Base-by-base conservation (phyloP, 1,140 invertebrate genomes). In the Drosophila pachea region DNA sequence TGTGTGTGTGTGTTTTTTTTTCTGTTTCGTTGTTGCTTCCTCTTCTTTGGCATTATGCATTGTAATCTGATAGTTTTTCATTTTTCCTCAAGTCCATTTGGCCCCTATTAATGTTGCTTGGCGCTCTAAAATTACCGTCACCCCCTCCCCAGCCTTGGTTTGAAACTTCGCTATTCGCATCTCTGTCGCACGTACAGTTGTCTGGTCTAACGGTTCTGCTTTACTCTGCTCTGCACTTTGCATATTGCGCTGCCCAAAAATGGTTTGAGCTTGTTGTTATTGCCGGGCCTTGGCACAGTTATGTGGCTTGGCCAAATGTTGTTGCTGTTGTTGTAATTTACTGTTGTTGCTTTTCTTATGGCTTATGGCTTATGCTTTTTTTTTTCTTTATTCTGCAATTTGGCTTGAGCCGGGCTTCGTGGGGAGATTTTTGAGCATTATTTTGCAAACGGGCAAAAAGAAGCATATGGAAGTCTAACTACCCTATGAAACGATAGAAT, bases 231-330 rank as follows among this genome's bases (percentile, higher is more conserved):
- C 11, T 69, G 63, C 68, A 71, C 63, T 71, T 71, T 71, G 68
- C 68, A 66, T 71, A 43, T 22, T 60, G 22, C 45, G 53, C 47
- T 71, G 54, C 12, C 54, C 68, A 71, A 66, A 71, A 59, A 54
- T 56, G 11, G 52, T 43, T 62, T n/a, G 43, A n/a, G n/a, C n/a
- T 55, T 35, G 22, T 38, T 59, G 63, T 33, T 61, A 61, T 43
- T 63, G 36, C 31, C 48, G 49, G 63, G 78, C 78, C 78, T 82
- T 82, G 78, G 78, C 79, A 82, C 78, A 82, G 78, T 83, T 83
- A 84, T 78, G 79, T 38, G 79, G 76, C 73, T 84, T 83, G 78
- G 61, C 62, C 68, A 68, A 40, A 48, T 55, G 68, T 56, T 43
- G 48, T n/a, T 29, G 54, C 40, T 38, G 29, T n/a, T 29, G 54